Percentiles rank a stretch among this genome's conserved stretches.
These are phyloP conservation scores for Gisinianus flammeolus DNA, from an alignment of 2,888 invertebrate genomes.

Conservation along the genomic window DNA sequence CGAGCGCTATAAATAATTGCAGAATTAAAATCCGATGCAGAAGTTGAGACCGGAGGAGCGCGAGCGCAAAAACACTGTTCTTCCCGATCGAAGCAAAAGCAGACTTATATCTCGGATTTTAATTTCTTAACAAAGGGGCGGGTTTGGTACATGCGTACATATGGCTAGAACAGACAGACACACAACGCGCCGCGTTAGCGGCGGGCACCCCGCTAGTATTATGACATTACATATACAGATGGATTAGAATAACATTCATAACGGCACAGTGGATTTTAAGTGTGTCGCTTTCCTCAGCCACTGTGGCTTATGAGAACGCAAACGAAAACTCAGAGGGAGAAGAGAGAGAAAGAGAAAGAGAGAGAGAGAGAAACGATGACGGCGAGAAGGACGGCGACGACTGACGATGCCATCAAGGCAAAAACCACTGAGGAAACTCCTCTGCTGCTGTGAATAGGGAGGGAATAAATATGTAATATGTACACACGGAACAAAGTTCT, in stretches of 20 bases:
- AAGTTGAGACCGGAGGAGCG: too few relatives aligned
- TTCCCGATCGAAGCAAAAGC: too few relatives aligned
- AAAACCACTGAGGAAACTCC: background rate
- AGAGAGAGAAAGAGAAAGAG: background rate
- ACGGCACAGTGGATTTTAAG: conserved; percentile 38
- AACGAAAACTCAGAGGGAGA: background rate
- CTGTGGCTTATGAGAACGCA: conserved; percentile 19
- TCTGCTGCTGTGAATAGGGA: background rate
- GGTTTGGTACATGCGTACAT: too few relatives aligned
- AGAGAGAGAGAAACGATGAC: conserved; percentile 4
- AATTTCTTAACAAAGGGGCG: too few relatives aligned
- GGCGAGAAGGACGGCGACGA: conserved; percentile 7
- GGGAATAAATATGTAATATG: background rate
- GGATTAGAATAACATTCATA: conserved; percentile 42
- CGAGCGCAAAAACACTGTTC: too few relatives aligned
- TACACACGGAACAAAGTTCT: background rate
- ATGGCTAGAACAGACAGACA: too few relatives aligned
- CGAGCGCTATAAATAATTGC: too few relatives aligned
- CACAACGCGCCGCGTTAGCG: too few relatives aligned
- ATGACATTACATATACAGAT: background rate
- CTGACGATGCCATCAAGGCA: conserved; percentile 19
- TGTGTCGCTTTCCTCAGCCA: conserved; percentile 20
- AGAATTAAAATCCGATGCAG: too few relatives aligned
- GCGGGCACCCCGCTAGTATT: too few relatives aligned
- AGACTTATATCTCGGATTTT: too few relatives aligned